These are phyloP conservation scores for Centrocercus urophasianus DNA, from an alignment of 2,113 vertebrate species.

Conservation along the genomic window DNA sequence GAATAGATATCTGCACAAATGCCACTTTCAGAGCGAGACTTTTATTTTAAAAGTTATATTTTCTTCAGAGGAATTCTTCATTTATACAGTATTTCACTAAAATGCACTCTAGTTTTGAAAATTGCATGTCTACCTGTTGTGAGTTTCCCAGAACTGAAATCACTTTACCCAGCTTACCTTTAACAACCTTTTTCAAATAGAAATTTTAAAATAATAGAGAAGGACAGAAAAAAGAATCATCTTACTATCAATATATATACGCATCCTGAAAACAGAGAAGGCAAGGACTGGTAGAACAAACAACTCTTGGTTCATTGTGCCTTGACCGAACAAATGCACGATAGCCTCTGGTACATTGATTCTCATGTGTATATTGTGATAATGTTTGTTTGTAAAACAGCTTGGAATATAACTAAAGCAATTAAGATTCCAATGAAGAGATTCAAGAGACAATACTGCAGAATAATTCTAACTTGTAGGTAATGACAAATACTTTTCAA, in stretches of 20 bases:
- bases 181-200: not conserved
- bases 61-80: not conserved
- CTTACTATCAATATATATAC: not conserved
- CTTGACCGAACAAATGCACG: not conserved
- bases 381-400: not conserved
- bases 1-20: not conserved
- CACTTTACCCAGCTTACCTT: not conserved
- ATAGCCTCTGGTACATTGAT: not conserved
- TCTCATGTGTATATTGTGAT: not conserved
- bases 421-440: not conserved
- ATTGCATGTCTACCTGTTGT: not conserved
- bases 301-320: not conserved
- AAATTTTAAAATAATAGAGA: not conserved
- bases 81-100: not conserved
- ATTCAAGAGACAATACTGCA: not conserved
- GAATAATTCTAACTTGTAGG: not conserved
- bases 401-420: not conserved
- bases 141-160: not conserved
- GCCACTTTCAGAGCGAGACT: not conserved
- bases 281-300: not conserved
- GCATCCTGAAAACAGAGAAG: not conserved
- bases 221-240: not conserved
- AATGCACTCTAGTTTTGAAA: not conserved
- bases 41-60: not conserved
- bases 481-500: not conserved